These are phyloP conservation scores for Aspidoscelis tigris DNA, from an alignment of 2,113 vertebrate genomes.

Conservation along the genomic window DNA sequence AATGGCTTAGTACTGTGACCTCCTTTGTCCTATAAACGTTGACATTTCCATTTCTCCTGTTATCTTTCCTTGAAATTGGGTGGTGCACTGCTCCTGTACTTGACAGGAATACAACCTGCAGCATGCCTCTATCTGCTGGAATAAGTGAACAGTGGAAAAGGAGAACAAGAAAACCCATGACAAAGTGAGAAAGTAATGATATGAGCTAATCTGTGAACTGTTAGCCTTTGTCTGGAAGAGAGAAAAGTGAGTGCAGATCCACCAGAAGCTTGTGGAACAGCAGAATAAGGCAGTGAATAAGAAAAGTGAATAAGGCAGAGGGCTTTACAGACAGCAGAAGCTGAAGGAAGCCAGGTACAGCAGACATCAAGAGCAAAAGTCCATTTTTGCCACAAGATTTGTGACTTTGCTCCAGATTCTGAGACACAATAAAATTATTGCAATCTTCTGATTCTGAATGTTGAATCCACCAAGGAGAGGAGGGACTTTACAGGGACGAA, in stretches of 20 bases:
- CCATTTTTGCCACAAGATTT: background rate
- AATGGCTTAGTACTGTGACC: background rate
- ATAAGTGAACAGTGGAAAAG: constrained; percentile 98
- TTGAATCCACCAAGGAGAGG: too few relatives aligned
- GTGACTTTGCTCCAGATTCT: too few relatives aligned
- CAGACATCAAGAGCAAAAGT: background rate
- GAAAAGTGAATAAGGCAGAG: constrained; percentile 89
- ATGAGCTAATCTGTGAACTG: constrained; percentile 89
- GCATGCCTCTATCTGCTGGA: constrained; percentile 95
- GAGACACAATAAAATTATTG: too few relatives aligned
- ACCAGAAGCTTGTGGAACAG: constrained; percentile 90
- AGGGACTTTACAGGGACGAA: too few relatives aligned
- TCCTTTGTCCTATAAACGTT: background rate
- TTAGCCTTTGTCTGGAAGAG: constrained; percentile 93
- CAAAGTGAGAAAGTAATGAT: constrained; percentile 89
- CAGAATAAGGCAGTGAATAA: too few relatives aligned
- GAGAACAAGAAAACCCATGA: constrained; percentile 95
- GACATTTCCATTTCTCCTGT: background rate
- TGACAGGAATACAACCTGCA: constrained; percentile 94
- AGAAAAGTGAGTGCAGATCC: constrained; percentile 91
- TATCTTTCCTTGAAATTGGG: constrained; percentile 68
- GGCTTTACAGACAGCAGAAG: constrained; percentile 88
- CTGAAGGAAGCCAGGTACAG: constrained; percentile 90
- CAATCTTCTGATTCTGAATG: too few relatives aligned
- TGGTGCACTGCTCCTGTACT: constrained; percentile 93